Evolutionary conservation across 1,140 invertebrate genomes (phyloP).

Genomic region (Eriocheir sinensis): DNA sequence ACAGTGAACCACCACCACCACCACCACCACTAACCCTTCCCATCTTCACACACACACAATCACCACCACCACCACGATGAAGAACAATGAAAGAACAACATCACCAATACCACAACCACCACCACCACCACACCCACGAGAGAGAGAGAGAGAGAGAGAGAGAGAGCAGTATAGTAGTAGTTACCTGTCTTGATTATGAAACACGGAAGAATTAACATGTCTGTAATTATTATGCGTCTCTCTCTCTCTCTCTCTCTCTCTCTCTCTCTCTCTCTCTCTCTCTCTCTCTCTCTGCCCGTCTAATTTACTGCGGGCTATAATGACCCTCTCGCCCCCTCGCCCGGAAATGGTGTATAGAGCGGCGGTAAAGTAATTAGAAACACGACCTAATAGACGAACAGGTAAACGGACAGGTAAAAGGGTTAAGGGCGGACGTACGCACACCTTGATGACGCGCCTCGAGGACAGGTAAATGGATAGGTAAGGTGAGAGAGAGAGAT

Average conservation of each 20-base stretch:
- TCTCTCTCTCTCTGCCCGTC: not conserved
- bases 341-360: not conserved
- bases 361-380: not conserved
- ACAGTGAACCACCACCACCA: not conserved
- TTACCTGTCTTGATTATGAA: slow-evolving; percentile 55
- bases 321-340: not conserved
- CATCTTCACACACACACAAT: not conserved
- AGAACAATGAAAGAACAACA: too few species aligned
- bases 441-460: too few species aligned
- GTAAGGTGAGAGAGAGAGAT: not conserved
- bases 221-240: slow-evolving; percentile 41
- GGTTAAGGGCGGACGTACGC: not conserved
- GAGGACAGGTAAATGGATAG: too few species aligned
- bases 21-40: not conserved
- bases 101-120: not conserved
- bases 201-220: slow-evolving; percentile 57
- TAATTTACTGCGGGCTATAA: slow-evolving; percentile 52
- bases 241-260: too few species aligned
- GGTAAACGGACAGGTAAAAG: not conserved
- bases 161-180: too few species aligned
- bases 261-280: too few species aligned
- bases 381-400: not conserved
- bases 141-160: too few species aligned
- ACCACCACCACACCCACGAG: not conserved
- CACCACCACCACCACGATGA: not conserved